phyloP scores from a whole-genome alignment of 64 coral and sea anemone genomes.

The Porites lutea region DNA sequence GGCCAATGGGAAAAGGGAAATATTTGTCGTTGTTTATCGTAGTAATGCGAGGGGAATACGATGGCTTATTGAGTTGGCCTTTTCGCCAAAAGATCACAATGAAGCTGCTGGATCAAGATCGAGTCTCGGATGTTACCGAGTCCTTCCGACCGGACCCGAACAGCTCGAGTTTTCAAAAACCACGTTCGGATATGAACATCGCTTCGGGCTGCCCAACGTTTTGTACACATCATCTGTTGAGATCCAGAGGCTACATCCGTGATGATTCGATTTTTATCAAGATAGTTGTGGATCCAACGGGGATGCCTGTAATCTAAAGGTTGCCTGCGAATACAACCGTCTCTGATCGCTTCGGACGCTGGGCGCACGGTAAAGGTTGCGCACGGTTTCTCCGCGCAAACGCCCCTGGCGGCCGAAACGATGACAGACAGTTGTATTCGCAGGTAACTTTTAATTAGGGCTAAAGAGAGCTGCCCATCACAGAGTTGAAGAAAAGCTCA shows the following conservation, averaged over 20 bases:
- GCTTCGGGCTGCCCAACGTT: constrained; percentile 85
- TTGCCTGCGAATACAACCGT: no score
- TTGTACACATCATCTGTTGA: constrained; percentile 68
- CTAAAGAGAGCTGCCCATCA: no score
- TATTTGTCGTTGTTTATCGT: constrained; percentile 85
- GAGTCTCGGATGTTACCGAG: constrained; percentile 58
- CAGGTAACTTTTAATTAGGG: no score
- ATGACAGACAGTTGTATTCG: no score
- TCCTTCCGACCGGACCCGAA: constrained; percentile 91
- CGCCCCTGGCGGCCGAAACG: no score
- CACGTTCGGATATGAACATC: constrained; percentile 82
- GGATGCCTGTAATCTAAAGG: constrained; percentile 35
- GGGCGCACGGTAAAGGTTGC: no score
- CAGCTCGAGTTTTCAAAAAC: constrained; percentile 86
- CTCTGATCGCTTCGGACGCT: no score
- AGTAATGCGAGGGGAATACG: constrained; percentile 87
- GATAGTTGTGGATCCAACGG: constrained; percentile 53
- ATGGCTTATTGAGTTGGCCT: constrained; percentile 78
- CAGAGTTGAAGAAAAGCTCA: no score
- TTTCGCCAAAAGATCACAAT: constrained; percentile 83
- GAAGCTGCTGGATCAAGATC: constrained; percentile 75
- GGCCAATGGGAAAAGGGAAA: constrained; percentile 67
- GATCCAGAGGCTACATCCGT: constrained; percentile 64
- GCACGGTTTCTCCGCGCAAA: no score
- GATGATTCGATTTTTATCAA: constrained; percentile 89